Evolutionary conservation across 2,888 invertebrate species (phyloP).

Genomic region (Diaphora mendica): DNA sequence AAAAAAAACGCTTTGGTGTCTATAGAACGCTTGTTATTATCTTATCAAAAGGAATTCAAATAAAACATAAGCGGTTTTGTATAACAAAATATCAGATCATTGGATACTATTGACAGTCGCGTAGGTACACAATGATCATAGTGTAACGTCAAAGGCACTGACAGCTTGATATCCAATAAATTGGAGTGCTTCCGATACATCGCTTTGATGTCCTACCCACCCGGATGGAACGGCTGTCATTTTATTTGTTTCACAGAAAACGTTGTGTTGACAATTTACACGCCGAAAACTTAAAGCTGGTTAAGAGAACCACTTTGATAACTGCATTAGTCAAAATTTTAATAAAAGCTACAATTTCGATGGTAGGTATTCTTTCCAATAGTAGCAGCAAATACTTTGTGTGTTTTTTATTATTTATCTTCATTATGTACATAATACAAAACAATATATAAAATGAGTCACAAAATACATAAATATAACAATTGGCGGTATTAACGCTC

Average conservation of each 20-base stretch:
- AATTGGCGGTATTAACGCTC: too few relatives aligned
- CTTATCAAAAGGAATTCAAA: constrained; percentile 10
- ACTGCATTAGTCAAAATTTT: not conserved
- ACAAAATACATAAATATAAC: too few relatives aligned
- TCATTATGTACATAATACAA: too few relatives aligned
- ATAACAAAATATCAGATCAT: constrained; percentile 29
- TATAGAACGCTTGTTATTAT: not conserved
- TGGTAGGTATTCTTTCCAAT: not conserved
- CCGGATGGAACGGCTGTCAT: constrained; percentile 38
- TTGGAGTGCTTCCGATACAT: constrained; percentile 52
- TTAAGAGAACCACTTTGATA: not conserved
- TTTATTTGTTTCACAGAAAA: constrained; percentile 41
- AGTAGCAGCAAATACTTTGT: too few relatives aligned
- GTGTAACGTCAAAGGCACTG: constrained; percentile 59
- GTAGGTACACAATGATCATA: constrained; percentile 48
- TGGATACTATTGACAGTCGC: constrained; percentile 48
- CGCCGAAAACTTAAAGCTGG: constrained; percentile 7
- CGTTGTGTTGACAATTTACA: constrained; percentile 38
- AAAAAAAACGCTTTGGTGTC: not conserved
- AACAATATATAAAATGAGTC: too few relatives aligned
- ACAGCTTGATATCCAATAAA: constrained; percentile 64
- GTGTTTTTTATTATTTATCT: too few relatives aligned
- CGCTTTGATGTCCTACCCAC: constrained; percentile 42
- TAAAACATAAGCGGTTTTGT: constrained; percentile 10
- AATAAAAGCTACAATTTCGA: not conserved